Evolutionary conservation across 2,113 vertebrate species (phyloP).

Genomic region (Pardalotus punctatus): DNA sequence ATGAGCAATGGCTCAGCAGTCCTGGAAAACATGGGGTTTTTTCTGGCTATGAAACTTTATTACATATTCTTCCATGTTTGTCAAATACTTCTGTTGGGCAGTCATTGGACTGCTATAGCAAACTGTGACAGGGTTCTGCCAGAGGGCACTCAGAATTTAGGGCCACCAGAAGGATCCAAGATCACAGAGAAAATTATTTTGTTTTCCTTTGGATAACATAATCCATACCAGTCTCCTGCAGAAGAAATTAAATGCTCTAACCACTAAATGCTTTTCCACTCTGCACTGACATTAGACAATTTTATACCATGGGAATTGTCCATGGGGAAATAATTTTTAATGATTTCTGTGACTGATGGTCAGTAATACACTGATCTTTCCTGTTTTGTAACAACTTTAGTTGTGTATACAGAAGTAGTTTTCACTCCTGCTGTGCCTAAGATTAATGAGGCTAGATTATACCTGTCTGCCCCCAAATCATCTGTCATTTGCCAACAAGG

Average conservation of each 20-base stretch:
- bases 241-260: neutral
- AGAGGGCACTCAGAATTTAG: neutral
- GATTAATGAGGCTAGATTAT: neutral
- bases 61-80: neutral
- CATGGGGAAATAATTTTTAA: neutral
- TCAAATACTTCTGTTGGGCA: neutral
- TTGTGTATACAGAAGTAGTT: neutral
- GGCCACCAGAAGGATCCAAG: neutral
- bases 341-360: neutral
- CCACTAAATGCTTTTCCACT: neutral
- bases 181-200: neutral
- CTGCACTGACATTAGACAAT: neutral
- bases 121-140: neutral
- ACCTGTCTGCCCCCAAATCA: rapidly evolving
- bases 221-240: neutral
- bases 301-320: neutral
- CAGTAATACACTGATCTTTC: neutral
- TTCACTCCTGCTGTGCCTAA: neutral
- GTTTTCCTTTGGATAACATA: neutral
- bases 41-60: neutral
- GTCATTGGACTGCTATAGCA: neutral
- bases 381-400: neutral
- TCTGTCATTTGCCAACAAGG: rapidly evolving
- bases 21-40: neutral
- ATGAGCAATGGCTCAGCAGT: neutral